Percentiles rank a stretch among this genome's conserved stretches.
Conservation (phyloP, 1,140 invertebrate genomes). For the Zaprionus davidi region DNA sequence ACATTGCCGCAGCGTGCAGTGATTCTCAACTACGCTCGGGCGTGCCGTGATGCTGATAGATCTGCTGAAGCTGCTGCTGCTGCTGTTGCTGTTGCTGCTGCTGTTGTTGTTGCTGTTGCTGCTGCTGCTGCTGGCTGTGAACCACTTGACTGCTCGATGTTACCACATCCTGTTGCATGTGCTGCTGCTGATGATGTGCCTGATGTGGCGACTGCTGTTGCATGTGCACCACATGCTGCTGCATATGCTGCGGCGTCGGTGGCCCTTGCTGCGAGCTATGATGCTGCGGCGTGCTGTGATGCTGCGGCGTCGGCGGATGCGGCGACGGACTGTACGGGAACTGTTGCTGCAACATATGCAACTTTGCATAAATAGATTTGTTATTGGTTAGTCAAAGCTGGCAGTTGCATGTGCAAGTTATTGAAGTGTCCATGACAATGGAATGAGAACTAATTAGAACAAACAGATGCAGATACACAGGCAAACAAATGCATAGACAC, state of each 20-base stretch:
- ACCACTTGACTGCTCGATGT: slow-evolving; percentile 79
- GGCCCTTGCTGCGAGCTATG: slow-evolving; percentile 71
- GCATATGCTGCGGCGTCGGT: slow-evolving; percentile 81
- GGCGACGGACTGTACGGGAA: slow-evolving; percentile 84
- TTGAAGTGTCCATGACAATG: slow-evolving; percentile 3
- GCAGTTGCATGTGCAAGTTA: slow-evolving; percentile 30
- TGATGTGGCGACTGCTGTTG: slow-evolving; percentile 63
- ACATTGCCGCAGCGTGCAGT: slow-evolving; percentile 77
- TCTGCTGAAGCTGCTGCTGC: slow-evolving; percentile 82
- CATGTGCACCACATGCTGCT: slow-evolving; percentile 83
- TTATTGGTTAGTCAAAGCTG: slow-evolving; percentile 68
- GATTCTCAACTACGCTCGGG: slow-evolving; percentile 84
- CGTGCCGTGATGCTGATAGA: slow-evolving; percentile 83
- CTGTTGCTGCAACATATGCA: slow-evolving; percentile 84
- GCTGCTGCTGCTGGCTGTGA: slow-evolving; percentile 65
- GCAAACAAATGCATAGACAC: not conserved
- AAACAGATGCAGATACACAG: not conserved
- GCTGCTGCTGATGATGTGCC: slow-evolving; percentile 69
- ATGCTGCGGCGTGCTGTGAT: slow-evolving; percentile 74
- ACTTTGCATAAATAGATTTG: slow-evolving; percentile 78
- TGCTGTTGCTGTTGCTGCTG: slow-evolving; percentile 32
- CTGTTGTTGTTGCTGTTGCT: slow-evolving; percentile 76
- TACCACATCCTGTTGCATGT: slow-evolving; percentile 81
- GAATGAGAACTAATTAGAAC: not conserved
- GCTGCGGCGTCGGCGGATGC: slow-evolving; percentile 77